Percentiles rank a stretch among this genome's conserved stretches.
These are phyloP conservation scores for Muntiacus muntjak DNA, from an alignment of 2,113 vertebrate genomes.

Conservation along the genomic window DNA sequence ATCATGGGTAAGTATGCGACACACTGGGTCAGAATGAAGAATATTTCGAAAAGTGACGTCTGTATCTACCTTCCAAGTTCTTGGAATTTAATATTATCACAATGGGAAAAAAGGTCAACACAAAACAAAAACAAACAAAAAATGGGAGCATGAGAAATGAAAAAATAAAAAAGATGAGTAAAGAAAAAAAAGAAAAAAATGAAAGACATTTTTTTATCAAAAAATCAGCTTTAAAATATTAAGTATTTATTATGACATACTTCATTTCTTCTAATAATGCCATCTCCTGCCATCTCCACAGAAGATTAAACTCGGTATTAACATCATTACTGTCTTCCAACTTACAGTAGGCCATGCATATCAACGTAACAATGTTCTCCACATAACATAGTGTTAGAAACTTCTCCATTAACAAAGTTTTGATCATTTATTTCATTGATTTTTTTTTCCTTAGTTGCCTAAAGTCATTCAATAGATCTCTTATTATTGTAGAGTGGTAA, in stretches of 20 bases:
- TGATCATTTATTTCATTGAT: slow-evolving; percentile 45
- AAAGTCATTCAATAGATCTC: slow-evolving; percentile 14
- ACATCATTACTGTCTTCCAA: slow-evolving; percentile 2
- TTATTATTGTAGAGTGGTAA: not conserved
- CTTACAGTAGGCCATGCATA: not conserved
- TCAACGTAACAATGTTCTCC: not conserved
- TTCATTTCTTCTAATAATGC: not conserved
- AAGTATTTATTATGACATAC: not conserved
- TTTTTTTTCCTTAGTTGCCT: not conserved
- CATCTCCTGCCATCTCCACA: not conserved
- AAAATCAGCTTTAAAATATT: not conserved
- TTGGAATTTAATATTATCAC: not conserved
- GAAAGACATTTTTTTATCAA: not conserved
- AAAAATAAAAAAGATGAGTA: not conserved
- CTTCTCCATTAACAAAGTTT: not conserved
- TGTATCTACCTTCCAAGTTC: not conserved
- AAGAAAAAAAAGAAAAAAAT: not conserved
- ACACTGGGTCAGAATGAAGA: not conserved
- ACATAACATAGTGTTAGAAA: not conserved
- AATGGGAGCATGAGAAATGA: not conserved
- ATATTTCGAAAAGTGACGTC: not conserved
- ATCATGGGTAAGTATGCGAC: not conserved
- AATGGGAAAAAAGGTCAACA: not conserved
- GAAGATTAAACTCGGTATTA: not conserved
- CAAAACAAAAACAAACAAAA: not conserved